Base-by-base conservation (phyloP, 2,888 invertebrate genomes). In the Gonocerus acuteangulatus region DNA sequence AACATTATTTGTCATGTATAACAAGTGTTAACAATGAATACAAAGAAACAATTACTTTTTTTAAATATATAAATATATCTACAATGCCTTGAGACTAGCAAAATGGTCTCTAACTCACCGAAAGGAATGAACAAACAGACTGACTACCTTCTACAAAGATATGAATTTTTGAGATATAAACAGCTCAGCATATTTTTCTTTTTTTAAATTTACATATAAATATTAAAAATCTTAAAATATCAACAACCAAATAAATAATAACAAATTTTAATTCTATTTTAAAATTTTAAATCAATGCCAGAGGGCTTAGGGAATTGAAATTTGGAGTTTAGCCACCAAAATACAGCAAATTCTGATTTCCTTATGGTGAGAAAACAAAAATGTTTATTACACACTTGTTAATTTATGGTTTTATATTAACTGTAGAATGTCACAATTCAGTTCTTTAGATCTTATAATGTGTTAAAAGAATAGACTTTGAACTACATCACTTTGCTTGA, bases 1-100 rank as follows among this genome's bases (percentile, higher is more conserved):
- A 65, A 62, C 65, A 19, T 62, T 65, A 65, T 65, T 65, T 65
- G 65, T 65, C 65, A 65, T 65, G 65, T 62, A 62, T 62, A 65
- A 65, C 65, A 65, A 65, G 62, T 65, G 65, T 65, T 62, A 60
- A 49, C 49, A 60, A 42, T 42, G 32, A 60, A 51, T 51, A 49
- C 49, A 60, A 60, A 60, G 49, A 60, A 60, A 60, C 51, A 36
- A 60, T 44, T 60, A 63, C 32, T 47, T 62, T 47, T 60, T 32
- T 51, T 54, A 54, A 60, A 42, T 52, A 57, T 32, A 45, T 61
- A 65, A 52, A 62, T 58, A 62, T 56, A 56, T 61, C 57, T 61
- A 64, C 61, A 61, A 54, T 64, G 59, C 57, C 48, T 16, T 27
- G 64, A 54, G 61, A 61, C 51, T 61, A 52, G 58, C 49, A 44